Base-by-base conservation (phyloP, 2,113 vertebrate genomes). In the Psittacula cyanocephala region DNA sequence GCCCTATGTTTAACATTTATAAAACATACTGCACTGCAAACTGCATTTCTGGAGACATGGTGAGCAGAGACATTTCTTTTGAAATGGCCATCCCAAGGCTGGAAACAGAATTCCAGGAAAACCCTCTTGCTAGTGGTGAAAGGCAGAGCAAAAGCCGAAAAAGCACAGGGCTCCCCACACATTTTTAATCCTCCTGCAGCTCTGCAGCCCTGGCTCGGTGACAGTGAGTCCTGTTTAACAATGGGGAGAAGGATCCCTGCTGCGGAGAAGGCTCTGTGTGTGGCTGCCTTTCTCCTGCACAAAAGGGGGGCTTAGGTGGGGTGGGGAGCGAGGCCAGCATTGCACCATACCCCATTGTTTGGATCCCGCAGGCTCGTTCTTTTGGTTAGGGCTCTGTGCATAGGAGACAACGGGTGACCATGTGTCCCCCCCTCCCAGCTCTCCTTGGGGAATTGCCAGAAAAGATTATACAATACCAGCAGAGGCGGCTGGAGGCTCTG, bases 101-200 rank as follows among this genome's bases (percentile, higher is more conserved):
- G 52, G 50, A 72, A 94, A 63, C 37, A 44, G 79, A 93, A 71
- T 85, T 97, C 89, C 85, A 80, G 88, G 90, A 95, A 96, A 94
- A 79, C 53, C 53, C 17, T 57, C 67, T 88, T 3, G 3, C 70
- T 89, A 59, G 79, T 57, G 84, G 84, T 4, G 14, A 78, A 81
- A 46, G 76, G 76, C 80, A 88, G 63, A 88, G 63, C 67, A 27
- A 28, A 70, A 91, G 88, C 49, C 59, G 8, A 85, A 79, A 93
- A 85, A 90, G 57, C 60, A 25, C 69, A 89, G 50, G 53, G 75
- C 78, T 89, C 72, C 43, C 64, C 59, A 84, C 84, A 50, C 69
- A 76, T 78, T 69, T 92, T 76, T 50, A 94, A 64, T 94, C 81
- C 39, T 85, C 33, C 39, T 1, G 14, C 86, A 88, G 76, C 33